Conservation (phyloP, 2,113 vertebrate genomes). For the Heterotis niloticus region DNA sequence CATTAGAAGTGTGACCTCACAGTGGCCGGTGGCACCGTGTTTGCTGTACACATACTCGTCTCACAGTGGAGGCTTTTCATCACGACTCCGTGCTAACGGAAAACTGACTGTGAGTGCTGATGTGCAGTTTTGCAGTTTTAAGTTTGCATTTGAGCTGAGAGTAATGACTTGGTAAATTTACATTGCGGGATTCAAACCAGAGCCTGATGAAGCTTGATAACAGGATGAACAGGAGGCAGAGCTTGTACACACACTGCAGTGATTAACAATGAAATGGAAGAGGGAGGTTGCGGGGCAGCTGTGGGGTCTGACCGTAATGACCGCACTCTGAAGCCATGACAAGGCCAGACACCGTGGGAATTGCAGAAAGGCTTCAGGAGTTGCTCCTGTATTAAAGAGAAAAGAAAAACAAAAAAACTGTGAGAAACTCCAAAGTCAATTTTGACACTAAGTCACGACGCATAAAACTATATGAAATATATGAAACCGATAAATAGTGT, state of each 20-base stretch:
- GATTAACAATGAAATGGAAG: slow-evolving; percentile 7
- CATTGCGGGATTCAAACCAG: slow-evolving; percentile 4
- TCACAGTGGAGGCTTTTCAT: neutral
- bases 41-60: slow-evolving; percentile 1
- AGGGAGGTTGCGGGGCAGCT: too few species aligned
- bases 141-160: slow-evolving; percentile 36
- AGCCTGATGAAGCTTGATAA: neutral
- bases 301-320: slow-evolving; percentile 1
- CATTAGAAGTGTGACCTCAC: neutral
- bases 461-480: neutral
- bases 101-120: neutral
- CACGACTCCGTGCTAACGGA: neutral
- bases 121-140: slow-evolving; percentile 35
- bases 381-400: slow-evolving; percentile 22
- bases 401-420: slow-evolving; percentile 1
- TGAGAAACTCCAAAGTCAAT: neutral
- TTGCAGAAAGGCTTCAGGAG: slow-evolving; percentile 11
- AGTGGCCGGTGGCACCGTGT: neutral
- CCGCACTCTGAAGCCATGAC: neutral
- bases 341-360: slow-evolving; percentile 14
- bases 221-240: neutral
- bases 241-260: slow-evolving; percentile 19
- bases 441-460: too few species aligned
- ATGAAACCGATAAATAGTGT: too few species aligned
- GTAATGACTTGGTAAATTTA: slow-evolving; percentile 2